Base-by-base conservation (phyloP, 2,888 invertebrate species). In the Microctonus brassicae region DNA sequence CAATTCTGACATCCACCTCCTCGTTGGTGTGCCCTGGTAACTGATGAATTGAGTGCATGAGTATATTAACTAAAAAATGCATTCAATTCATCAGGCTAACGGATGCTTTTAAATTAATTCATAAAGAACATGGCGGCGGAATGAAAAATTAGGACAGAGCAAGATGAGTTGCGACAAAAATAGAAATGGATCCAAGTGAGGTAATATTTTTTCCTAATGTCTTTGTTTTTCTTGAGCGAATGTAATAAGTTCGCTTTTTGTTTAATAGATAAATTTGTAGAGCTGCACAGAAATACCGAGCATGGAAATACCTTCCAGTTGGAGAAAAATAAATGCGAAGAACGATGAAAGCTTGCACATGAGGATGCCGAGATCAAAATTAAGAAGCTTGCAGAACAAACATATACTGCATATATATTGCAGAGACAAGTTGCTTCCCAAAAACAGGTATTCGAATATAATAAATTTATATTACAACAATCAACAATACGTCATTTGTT, bases 111-210 rank as follows among this genome's bases (percentile, higher is more conserved):
- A n/a, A n/a, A n/a, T n/a, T n/a, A n/a, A n/a, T n/a, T n/a, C n/a
- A n/a, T n/a, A n/a, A n/a, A n/a, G n/a, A n/a, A n/a, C n/a, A 97
- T 98, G 97, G 96, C 97, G 0, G 94, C 95, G 0, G 98, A 98
- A 88, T 93, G 97, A 82, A 97, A 97, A 89, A 92, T 95, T 1
- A 89, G 97, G 29, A 94, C 94, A 68, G 98, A 98, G 86, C 90
- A 97, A 0, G 98, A 98, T 74, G 98, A 98, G 77, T 90, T 97
- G 69, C 91, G 94, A 0, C 93, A 94, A 83, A 94, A 95, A 84
- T 90, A 96, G 53, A 96, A 96, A 86, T 95, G 96, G 89, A 91
- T 95, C 79, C 95, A 95, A 90, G 93, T 93, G 75, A 66, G 65
- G 67, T 61, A 29, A 67, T 65, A 4, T 26, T 7, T 61, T 22